These are phyloP conservation scores for Promerops cafer DNA, from an alignment of 2,113 vertebrate genomes.

Conservation along the genomic window DNA sequence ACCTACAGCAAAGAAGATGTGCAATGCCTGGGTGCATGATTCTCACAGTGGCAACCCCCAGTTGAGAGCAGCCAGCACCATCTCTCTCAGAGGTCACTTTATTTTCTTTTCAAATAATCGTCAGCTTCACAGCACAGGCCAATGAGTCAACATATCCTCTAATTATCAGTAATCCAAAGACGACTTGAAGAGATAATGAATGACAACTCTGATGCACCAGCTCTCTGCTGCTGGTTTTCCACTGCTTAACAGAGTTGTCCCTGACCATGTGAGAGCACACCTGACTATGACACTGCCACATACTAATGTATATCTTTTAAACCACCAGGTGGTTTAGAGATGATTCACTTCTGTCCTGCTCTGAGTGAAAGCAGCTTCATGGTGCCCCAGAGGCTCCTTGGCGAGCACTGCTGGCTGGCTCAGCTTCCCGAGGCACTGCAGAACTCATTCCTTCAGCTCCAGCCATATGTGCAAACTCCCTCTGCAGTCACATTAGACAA, in stretches of 20 bases:
- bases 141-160: not conserved
- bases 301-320: not conserved
- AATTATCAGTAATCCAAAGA: not conserved
- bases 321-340: not conserved
- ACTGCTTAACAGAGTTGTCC: not conserved
- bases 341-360: rapidly evolving
- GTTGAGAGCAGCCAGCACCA: not conserved
- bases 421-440: rapidly evolving
- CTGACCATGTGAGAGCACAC: not conserved
- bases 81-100: not conserved
- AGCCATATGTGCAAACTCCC: rapidly evolving
- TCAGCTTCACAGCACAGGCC: not conserved
- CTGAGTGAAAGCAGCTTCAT: rapidly evolving
- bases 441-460: not conserved
- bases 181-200: not conserved
- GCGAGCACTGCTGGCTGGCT: rapidly evolving
- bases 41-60: not conserved
- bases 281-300: not conserved
- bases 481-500: not conserved
- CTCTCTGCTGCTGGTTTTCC: not conserved
- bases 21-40: not conserved
- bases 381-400: rapidly evolving
- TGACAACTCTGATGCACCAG: not conserved
- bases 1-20: not conserved
- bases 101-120: not conserved